Base-by-base conservation (phyloP, 2,113 vertebrate genomes). In the Eira barbara region DNA sequence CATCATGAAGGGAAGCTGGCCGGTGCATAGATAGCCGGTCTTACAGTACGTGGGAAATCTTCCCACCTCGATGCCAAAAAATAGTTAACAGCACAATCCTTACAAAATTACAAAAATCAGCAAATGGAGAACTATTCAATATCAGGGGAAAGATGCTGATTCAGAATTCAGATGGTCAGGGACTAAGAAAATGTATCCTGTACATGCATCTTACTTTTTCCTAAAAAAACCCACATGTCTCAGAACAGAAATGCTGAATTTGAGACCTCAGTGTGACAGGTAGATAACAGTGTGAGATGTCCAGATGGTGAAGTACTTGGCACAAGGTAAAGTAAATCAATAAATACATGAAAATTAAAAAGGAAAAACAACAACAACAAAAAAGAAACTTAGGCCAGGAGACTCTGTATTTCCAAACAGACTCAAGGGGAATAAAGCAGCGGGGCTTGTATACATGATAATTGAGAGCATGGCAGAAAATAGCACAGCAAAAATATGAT, bases 311-410 rank as follows among this genome's bases (percentile, higher is more conserved):
- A 97, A 97, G 45, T 59, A 86, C 27, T 94, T 98, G 97, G 95
- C 78, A 97, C 1, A 49, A 94, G 59, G 96, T 98, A 95, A 98
- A 97, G 95, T 86, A 91, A 88, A 83, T 21, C 39, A 4, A 59
- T 25, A 29, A 13, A 63, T 14, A 31, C 52, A 63, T 18, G 20
- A 74, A 67, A 12, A 73, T 31, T 97, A 97, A 87, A 83, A 86
- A 61, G 42, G 42, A 65, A 65, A 31, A 65, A 65, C 12, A 49
- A 61, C 6, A 94, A 98, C 7, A 98, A 96, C 82, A 93, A 86
- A 11, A 47, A 47, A 13, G 83, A 59, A 45, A 29, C 14, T 4
- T 6, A 71, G 25, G n/a, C 39, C 91, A 97, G 88, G 45, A 95
- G 93, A 97, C 34, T 85, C 88, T 59, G 63, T 89, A 91, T 49